Conservation (phyloP, 2,797 vertebrate genomes). For the Pseudochirops cupreus region DNA sequence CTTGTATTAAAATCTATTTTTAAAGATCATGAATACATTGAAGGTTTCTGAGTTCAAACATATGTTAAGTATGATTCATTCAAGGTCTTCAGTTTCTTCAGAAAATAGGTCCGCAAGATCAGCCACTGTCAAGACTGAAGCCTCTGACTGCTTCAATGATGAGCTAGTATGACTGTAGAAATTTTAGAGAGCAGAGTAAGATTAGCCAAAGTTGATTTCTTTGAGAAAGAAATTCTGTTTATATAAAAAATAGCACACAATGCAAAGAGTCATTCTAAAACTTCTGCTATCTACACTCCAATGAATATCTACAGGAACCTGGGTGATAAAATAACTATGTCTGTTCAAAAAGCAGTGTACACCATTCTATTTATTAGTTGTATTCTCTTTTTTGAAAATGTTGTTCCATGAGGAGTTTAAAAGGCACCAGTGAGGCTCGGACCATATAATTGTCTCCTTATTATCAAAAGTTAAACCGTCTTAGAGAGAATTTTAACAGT, state of each 20-base stretch:
- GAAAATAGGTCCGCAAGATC: slow-evolving; percentile 97
- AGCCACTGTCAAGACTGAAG: slow-evolving; percentile 95
- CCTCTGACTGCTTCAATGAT: slow-evolving; percentile 96
- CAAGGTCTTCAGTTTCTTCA: slow-evolving; percentile 92
- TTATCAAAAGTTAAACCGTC: slow-evolving; percentile 25
- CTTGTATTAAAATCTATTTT: slow-evolving; percentile 45
- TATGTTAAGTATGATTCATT: slow-evolving; percentile 75
- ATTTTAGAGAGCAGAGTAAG: slow-evolving; percentile 60
- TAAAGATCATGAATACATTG: neutral
- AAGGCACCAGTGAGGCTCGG: slow-evolving; percentile 35
- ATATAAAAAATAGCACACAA: neutral
- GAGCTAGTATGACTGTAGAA: slow-evolving; percentile 91
- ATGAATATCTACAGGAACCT: slow-evolving; percentile 12
- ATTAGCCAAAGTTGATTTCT: neutral
- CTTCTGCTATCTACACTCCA: neutral
- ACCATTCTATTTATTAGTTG: slow-evolving; percentile 25
- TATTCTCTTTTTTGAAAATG: slow-evolving; percentile 39
- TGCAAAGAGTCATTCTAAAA: neutral
- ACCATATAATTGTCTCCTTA: slow-evolving; percentile 39
- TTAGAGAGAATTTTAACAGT: slow-evolving; percentile 42
- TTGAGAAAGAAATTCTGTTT: slow-evolving; percentile 27
- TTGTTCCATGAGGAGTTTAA: slow-evolving; percentile 27
- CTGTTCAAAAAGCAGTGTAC: slow-evolving; percentile 29
- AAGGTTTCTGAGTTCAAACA: slow-evolving; percentile 13
- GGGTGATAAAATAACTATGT: neutral